Percentiles rank a stretch among this genome's conserved stretches.
phyloP scores from a whole-genome alignment of 2,113 vertebrate genomes.

The Eolophus roseicapilla region DNA sequence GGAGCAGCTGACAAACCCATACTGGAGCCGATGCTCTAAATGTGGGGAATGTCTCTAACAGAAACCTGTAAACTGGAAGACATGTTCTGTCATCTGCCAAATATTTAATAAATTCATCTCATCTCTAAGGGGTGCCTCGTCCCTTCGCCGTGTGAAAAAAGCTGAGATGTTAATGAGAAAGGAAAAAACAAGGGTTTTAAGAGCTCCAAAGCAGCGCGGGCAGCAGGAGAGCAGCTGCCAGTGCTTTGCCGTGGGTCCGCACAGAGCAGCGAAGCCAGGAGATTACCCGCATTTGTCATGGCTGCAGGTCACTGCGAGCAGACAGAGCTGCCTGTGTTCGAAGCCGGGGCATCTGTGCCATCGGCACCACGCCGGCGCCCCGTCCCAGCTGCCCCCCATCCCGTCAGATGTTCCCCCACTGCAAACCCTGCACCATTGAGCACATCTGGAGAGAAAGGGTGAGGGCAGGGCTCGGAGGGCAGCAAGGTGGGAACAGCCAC shows the following conservation, averaged over 20 bases:
- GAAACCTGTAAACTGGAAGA: constrained; percentile 19
- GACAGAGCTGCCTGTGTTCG: constrained; percentile 22
- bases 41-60: neutral
- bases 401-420: neutral
- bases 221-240: neutral
- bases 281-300: constrained; percentile 31
- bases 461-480: neutral
- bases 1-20: neutral
- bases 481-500: accelerated
- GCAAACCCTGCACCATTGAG: neutral
- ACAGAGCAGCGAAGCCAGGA: neutral
- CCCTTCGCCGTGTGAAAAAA: neutral
- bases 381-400: neutral
- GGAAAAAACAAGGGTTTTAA: neutral
- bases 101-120: constrained; percentile 24
- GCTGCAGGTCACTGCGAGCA: neutral
- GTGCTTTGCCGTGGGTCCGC: neutral
- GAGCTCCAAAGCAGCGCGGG: neutral
- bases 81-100: constrained; percentile 51
- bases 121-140: neutral
- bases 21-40: neutral
- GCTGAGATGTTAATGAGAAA: neutral
- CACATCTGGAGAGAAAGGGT: neutral
- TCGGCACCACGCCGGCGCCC: neutral
- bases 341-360: neutral